phyloP scores from a whole-genome alignment of 2,797 vertebrate genomes.

The Ctenosaura bakeri region DNA sequence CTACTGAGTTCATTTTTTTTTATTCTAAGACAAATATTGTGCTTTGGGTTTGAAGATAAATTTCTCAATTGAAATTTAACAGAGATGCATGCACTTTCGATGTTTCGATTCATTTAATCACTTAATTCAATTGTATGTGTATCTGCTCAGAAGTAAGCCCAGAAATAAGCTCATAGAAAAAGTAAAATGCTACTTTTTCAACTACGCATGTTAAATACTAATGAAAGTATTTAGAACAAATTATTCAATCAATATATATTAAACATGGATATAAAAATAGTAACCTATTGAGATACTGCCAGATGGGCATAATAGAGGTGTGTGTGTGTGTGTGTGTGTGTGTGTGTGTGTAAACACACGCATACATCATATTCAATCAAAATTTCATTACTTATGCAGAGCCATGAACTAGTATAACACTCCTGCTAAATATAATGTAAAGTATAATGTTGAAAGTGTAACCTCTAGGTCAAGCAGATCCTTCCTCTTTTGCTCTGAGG shows the following conservation, averaged over 20 bases:
- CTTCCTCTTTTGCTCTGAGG: slow-evolving; percentile 3
- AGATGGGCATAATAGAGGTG: neutral
- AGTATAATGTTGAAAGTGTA: slow-evolving; percentile 1
- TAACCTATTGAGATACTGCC: neutral
- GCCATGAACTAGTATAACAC: neutral
- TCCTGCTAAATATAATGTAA: neutral
- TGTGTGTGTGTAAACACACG: neutral
- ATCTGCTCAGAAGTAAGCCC: neutral
- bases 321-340: no score
- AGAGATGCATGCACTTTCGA: neutral
- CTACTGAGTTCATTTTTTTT: neutral
- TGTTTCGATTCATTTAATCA: neutral
- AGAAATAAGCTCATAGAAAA: neutral
- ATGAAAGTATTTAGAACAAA: neutral
- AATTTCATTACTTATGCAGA: neutral
- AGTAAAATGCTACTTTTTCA: neutral
- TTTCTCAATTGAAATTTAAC: neutral
- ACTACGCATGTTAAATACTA: neutral
- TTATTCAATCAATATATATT: neutral
- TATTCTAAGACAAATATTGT: neutral
- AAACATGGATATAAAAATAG: neutral
- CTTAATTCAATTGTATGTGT: neutral
- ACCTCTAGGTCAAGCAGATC: fast-evolving
- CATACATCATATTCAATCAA: fast-evolving
- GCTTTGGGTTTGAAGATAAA: neutral